A percentile compares a stretch with the other conserved stretches of the same genome.
Conservation (phyloP, 2,797 vertebrate species). For the Myotis vivesi region DNA sequence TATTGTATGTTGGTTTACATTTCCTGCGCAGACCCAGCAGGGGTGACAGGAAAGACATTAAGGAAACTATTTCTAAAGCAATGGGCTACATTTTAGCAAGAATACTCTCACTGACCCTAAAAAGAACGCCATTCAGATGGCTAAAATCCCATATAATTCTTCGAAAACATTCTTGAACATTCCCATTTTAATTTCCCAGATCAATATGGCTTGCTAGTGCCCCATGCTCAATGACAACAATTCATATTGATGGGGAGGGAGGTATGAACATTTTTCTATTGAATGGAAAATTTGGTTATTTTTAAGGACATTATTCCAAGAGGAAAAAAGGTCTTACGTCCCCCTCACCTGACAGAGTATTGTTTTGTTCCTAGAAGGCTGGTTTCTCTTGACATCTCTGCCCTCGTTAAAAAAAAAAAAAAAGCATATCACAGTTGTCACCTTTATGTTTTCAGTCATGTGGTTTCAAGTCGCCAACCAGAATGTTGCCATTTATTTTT, state of each 20-base stretch:
- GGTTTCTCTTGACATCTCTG: conserved; percentile 70
- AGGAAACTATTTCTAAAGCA: conserved; percentile 66
- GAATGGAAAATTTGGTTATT: conserved; percentile 76
- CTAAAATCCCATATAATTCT: conserved; percentile 74
- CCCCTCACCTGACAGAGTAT: conserved; percentile 55
- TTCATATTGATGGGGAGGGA: conserved; percentile 62
- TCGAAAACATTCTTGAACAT: conserved; percentile 64
- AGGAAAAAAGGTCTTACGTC: conserved; percentile 66
- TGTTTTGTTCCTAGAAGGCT: conserved; percentile 57
- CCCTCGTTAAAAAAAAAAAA: conserved; percentile 58
- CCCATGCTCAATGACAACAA: conserved; percentile 46
- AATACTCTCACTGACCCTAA: conserved; percentile 69
- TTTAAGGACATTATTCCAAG: conserved; percentile 69
- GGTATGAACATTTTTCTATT: conserved; percentile 68
- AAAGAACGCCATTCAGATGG: conserved; percentile 53
- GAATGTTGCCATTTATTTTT: conserved; percentile 64
- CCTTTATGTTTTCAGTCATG: conserved; percentile 54
- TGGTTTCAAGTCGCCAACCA: conserved; percentile 51
- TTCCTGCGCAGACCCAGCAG: conserved; percentile 68
- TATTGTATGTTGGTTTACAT: conserved; percentile 73
- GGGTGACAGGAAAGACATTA: conserved; percentile 66
- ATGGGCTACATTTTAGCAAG: conserved; percentile 67
- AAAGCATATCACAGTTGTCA: conserved; percentile 60
- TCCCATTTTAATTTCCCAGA: conserved; percentile 79
- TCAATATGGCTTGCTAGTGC: conserved; percentile 60